These are phyloP conservation scores for Drosophila baimaii DNA, from an alignment of 1,140 invertebrate species.

Conservation along the genomic window DNA sequence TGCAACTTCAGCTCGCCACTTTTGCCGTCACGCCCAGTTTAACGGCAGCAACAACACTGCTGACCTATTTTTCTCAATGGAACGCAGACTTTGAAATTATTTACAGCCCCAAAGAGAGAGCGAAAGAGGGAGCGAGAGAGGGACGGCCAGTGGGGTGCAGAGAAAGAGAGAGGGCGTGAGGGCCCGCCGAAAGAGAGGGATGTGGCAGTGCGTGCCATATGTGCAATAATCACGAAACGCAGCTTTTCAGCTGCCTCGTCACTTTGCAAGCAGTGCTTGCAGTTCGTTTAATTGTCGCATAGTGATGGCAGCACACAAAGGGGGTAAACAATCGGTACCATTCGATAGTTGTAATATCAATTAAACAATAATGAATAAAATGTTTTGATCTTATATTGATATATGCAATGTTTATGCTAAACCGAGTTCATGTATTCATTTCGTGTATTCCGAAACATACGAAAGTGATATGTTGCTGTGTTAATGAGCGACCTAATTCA, in stretches of 20 bases:
- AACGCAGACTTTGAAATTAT: constrained; percentile 72
- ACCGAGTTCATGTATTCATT: background rate
- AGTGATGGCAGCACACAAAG: background rate
- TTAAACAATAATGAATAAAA: background rate
- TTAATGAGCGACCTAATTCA: too few species aligned
- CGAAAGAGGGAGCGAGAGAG: constrained; percentile 6
- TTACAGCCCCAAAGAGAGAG: constrained; percentile 59
- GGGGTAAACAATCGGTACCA: background rate
- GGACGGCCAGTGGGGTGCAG: constrained; percentile 31
- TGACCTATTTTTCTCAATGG: constrained; percentile 72
- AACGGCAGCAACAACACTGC: constrained; percentile 65
- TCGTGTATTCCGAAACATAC: too few species aligned
- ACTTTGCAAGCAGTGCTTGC: constrained; percentile 62
- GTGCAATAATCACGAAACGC: constrained; percentile 65
- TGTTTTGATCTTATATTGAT: background rate
- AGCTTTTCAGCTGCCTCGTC: constrained; percentile 55
- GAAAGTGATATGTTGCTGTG: too few species aligned
- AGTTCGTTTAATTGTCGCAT: constrained; percentile 42
- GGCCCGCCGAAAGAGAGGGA: constrained; percentile 7
- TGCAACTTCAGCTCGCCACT: constrained; percentile 77
- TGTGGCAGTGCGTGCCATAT: constrained; percentile 23
- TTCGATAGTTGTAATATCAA: background rate
- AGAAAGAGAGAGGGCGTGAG: constrained; percentile 9
- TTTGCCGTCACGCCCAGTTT: constrained; percentile 76
- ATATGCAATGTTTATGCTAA: background rate